These are phyloP conservation scores for Drosophila sproati DNA, from an alignment of 1,140 invertebrate species.

Conservation along the genomic window DNA sequence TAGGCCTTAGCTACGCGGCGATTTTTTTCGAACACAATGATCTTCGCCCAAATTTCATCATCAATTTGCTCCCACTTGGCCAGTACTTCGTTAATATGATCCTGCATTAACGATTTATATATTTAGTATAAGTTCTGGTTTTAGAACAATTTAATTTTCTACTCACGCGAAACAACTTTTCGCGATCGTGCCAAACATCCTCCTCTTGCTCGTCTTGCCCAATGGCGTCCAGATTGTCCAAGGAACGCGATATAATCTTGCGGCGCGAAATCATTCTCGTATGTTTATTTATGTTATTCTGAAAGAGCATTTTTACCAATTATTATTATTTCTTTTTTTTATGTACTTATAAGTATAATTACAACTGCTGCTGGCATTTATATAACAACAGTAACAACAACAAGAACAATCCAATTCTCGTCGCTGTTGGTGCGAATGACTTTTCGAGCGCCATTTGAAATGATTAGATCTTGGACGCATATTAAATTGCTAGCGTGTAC, in stretches of 20 bases:
- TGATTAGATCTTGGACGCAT: slow-evolving; percentile 46
- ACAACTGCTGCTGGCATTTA: slow-evolving; percentile 18
- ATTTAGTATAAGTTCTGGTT: background rate
- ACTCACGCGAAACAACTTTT: slow-evolving; percentile 96
- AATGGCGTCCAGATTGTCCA: slow-evolving; percentile 93
- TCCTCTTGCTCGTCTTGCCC: slow-evolving; percentile 92
- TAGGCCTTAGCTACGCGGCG: slow-evolving; percentile 97
- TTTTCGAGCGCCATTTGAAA: slow-evolving; percentile 44
- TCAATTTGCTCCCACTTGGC: slow-evolving; percentile 98
- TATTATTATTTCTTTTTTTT: slow-evolving; percentile 51
- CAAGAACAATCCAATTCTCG: slow-evolving; percentile 36
- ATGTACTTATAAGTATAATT: slow-evolving; percentile 35
- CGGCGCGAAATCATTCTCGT: slow-evolving; percentile 93
- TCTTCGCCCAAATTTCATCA: slow-evolving; percentile 99
- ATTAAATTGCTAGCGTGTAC: slow-evolving; percentile 42
- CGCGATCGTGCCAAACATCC: slow-evolving; percentile 97
- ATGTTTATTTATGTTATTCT: slow-evolving; percentile 45
- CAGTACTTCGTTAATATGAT: slow-evolving; percentile 97
- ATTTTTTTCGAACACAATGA: slow-evolving; percentile 97
- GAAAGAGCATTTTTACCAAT: slow-evolving; percentile 56
- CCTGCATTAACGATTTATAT: slow-evolving; percentile 86
- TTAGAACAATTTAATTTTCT: slow-evolving; percentile 23
- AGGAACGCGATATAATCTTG: slow-evolving; percentile 94
- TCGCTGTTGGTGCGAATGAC: slow-evolving; percentile 40
- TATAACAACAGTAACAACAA: slow-evolving; percentile 6